Evolutionary conservation across 2,797 vertebrate species (phyloP).

Genomic region (Rhinatrema bivittatum): DNA sequence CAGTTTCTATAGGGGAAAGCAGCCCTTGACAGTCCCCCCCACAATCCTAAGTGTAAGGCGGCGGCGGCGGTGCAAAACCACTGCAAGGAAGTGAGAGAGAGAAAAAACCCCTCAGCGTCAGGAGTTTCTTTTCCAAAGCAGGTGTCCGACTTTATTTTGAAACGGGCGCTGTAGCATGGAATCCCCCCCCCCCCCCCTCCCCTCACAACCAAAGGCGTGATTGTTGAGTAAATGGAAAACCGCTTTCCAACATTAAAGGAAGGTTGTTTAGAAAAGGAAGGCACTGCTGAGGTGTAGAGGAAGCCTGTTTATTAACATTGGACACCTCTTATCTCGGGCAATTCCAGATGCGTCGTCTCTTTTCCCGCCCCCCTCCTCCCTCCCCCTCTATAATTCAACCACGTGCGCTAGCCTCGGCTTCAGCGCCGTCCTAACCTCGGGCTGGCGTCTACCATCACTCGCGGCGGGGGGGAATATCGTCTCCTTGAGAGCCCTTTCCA

Average conservation of each 20-base stretch:
- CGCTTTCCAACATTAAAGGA: slow-evolving; percentile 85
- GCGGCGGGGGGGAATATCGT: slow-evolving; percentile 17
- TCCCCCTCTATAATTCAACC: slow-evolving; percentile 60
- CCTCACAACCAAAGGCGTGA: slow-evolving; percentile 58
- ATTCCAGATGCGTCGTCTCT: slow-evolving; percentile 76
- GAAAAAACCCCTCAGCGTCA: slow-evolving; percentile 44
- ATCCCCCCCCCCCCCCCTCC: slow-evolving; percentile 21
- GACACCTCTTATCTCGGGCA: slow-evolving; percentile 85
- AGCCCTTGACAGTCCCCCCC: too few species aligned
- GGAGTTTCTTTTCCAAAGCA: slow-evolving; percentile 68
- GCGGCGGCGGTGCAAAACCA: too few species aligned
- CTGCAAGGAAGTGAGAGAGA: slow-evolving; percentile 55
- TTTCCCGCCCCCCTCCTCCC: too few species aligned
- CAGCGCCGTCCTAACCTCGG: slow-evolving; percentile 63
- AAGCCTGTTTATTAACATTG: slow-evolving; percentile 88
- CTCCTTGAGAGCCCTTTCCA: slow-evolving; percentile 31
- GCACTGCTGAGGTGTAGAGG: slow-evolving; percentile 84
- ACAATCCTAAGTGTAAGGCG: too few species aligned
- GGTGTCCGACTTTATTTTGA: slow-evolving; percentile 56
- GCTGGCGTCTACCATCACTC: slow-evolving; percentile 47
- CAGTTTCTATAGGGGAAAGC: too few species aligned
- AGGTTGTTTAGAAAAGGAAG: slow-evolving; percentile 92
- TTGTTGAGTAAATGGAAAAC: slow-evolving; percentile 87
- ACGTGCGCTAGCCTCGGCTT: slow-evolving; percentile 60
- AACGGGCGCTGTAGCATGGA: slow-evolving; percentile 15